These are phyloP conservation scores for Rhabdornis inornatus DNA, from an alignment of 2,113 vertebrate species.

Conservation along the genomic window DNA sequence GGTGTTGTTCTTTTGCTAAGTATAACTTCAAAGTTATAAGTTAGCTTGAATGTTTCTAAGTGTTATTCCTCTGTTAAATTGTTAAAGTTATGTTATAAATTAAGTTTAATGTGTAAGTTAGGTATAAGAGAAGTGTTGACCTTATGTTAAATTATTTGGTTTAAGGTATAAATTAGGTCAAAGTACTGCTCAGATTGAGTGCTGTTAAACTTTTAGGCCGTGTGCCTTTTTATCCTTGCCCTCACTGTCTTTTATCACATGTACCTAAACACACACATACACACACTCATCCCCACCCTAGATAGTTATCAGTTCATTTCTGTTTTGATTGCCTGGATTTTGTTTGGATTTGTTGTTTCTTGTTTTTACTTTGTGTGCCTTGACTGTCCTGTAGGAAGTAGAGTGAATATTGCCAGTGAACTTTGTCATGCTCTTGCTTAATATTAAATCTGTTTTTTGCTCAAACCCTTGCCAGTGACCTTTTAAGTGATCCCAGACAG, in stretches of 20 bases:
- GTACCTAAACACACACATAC: not conserved
- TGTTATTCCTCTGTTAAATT: not conserved
- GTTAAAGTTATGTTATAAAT: not conserved
- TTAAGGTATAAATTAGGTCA: not conserved
- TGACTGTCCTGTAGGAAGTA: not conserved
- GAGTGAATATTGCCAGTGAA: not conserved
- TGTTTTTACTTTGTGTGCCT: not conserved
- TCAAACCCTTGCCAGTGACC: not conserved
- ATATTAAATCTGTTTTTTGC: not conserved
- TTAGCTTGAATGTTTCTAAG: not conserved
- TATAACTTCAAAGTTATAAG: not conserved
- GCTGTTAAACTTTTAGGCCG: not conserved
- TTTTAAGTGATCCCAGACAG: not conserved
- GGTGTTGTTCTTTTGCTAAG: not conserved
- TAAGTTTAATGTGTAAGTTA: not conserved
- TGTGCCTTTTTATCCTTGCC: not conserved
- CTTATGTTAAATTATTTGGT: not conserved
- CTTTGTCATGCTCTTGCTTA: rapidly evolving
- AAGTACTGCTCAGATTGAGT: not conserved
- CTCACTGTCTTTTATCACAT: not conserved
- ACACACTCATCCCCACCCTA: too few relatives aligned
- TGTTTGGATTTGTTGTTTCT: not conserved
- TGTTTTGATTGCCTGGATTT: not conserved
- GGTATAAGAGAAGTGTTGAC: not conserved
- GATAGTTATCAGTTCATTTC: not conserved